Evolutionary conservation across 2,888 invertebrate genomes (phyloP).

Genomic region (Keiferia lycopersicella): DNA sequence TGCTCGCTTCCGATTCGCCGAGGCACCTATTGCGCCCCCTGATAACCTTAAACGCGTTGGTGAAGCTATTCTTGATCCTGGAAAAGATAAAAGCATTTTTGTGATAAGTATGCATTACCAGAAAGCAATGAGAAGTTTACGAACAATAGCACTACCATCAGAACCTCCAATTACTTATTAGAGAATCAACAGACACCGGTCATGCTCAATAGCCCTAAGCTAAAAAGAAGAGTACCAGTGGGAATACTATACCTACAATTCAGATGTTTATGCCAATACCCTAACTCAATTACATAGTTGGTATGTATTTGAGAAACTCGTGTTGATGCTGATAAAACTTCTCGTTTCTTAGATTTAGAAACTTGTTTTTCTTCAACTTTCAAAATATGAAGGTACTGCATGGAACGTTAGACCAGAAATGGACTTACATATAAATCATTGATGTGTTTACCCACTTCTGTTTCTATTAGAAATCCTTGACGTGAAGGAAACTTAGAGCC

Average conservation of each 20-base stretch:
- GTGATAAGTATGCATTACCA: neutral
- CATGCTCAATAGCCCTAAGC: no score
- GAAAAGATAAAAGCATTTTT: constrained; percentile 30
- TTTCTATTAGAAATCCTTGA: neutral
- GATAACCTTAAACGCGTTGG: constrained; percentile 72
- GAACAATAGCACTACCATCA: neutral
- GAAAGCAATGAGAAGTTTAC: neutral
- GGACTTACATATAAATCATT: no score
- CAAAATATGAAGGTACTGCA: neutral
- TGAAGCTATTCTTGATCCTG: constrained; percentile 76
- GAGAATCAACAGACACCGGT: no score
- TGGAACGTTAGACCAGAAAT: neutral
- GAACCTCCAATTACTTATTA: no score
- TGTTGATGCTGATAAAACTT: no score
- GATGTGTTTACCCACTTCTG: no score
- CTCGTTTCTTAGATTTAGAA: no score
- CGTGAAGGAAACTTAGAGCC: neutral
- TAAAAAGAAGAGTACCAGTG: no score
- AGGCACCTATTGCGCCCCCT: constrained; percentile 72
- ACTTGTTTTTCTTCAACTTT: neutral
- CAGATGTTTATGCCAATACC: no score
- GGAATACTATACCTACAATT: no score
- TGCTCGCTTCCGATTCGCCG: constrained; percentile 92
- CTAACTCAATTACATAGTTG: no score
- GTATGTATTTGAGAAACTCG: no score